These are phyloP conservation scores for Caerostris darwini DNA, from an alignment of 1,140 invertebrate genomes.

Conservation along the genomic window DNA sequence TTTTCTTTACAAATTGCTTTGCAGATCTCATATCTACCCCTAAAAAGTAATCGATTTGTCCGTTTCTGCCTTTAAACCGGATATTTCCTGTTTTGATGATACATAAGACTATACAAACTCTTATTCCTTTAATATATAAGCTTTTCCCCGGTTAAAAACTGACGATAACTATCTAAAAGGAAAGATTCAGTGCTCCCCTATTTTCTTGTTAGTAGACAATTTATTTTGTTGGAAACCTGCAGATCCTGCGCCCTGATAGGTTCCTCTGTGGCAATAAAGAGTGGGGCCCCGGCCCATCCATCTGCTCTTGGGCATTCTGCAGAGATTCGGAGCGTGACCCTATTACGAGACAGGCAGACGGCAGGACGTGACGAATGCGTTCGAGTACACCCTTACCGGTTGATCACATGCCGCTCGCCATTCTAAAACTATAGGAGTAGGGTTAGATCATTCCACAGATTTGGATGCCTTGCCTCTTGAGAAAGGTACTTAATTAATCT, in stretches of 20 bases:
- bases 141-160: too few relatives aligned
- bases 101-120: too few relatives aligned
- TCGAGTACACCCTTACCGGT: conserved; percentile 21
- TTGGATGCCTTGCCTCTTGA: not conserved
- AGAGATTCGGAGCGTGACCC: conserved; percentile 42
- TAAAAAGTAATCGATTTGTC: too few relatives aligned
- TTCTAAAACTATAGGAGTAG: not conserved
- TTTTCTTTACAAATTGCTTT: too few relatives aligned
- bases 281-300: not conserved
- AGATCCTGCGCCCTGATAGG: not conserved
- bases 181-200: too few relatives aligned
- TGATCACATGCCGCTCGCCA: not conserved
- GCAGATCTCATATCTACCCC: too few relatives aligned
- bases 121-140: too few relatives aligned
- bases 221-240: not conserved
- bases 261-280: not conserved
- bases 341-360: conserved; percentile 18
- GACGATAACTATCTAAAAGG: too few relatives aligned
- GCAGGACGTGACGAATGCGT: conserved; percentile 37
- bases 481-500: too few relatives aligned
- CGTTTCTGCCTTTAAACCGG: too few relatives aligned
- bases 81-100: too few relatives aligned
- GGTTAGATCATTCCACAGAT: not conserved
- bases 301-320: conserved; percentile 40
- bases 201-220: too few relatives aligned